phyloP scores from a whole-genome alignment of 2,797 vertebrate genomes.

The Pipistrellus pygmaeus region DNA sequence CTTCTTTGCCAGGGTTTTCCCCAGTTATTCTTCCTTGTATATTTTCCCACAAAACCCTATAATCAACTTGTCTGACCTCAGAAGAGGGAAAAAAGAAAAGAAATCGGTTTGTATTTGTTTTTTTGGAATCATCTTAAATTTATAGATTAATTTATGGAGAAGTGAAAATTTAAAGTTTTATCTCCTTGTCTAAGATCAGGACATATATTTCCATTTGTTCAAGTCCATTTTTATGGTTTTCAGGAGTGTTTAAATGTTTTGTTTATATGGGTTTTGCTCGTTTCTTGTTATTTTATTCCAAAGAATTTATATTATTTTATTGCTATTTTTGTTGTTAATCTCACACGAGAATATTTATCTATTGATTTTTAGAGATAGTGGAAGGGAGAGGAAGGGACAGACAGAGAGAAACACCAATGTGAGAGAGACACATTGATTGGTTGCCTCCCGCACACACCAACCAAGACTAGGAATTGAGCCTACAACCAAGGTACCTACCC shows the following conservation, averaged over 20 bases:
- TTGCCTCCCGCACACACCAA: too few relatives aligned
- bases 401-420: too few relatives aligned
- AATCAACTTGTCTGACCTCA: not conserved
- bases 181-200: slow-evolving; percentile 9
- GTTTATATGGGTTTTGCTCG: not conserved
- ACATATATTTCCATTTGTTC: not conserved
- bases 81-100: not conserved
- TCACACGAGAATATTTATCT: too few relatives aligned
- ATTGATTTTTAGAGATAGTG: too few relatives aligned
- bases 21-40: not conserved
- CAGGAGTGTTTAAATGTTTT: slow-evolving; percentile 10
- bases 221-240: slow-evolving; percentile 40
- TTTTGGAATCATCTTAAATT: slow-evolving; percentile 23
- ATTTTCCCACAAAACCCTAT: not conserved
- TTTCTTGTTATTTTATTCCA: slow-evolving; percentile 41
- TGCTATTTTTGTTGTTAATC: not conserved
- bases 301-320: slow-evolving; percentile 1
- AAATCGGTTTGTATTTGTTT: slow-evolving; percentile 4
- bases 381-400: too few relatives aligned
- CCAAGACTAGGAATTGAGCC: too few relatives aligned
- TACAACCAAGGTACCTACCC: too few relatives aligned
- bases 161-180: slow-evolving; percentile 20
- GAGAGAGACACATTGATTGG: too few relatives aligned
- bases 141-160: slow-evolving; percentile 17
- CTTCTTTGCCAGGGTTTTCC: not conserved